Evolutionary conservation across 2,797 vertebrate genomes (phyloP).

Genomic region (Chaetophractus vellerosus): DNA sequence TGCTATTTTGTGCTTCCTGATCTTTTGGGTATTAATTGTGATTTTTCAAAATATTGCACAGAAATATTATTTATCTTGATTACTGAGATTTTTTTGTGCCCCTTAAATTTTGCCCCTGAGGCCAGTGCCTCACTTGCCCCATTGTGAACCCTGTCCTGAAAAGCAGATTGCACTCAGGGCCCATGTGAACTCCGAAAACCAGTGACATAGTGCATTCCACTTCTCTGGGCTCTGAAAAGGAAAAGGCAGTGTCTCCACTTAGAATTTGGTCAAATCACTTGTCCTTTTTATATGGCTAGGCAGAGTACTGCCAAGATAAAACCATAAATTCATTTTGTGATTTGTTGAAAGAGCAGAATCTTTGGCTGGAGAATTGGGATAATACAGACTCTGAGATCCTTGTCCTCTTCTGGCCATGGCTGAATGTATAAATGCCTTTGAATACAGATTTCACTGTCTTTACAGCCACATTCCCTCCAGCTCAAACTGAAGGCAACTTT

Average conservation of each 20-base stretch:
- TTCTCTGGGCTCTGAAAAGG: conserved; percentile 31
- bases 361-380: conserved; percentile 31
- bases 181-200: not conserved
- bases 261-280: not conserved
- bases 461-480: not conserved
- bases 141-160: not conserved
- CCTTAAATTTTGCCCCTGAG: not conserved
- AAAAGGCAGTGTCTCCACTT: conserved; percentile 17
- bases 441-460: not conserved
- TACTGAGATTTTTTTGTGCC: not conserved
- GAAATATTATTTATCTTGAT: not conserved
- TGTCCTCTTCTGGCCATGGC: not conserved
- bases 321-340: not conserved
- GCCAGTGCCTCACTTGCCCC: not conserved
- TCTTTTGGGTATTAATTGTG: not conserved
- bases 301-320: not conserved
- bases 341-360: conserved; percentile 27
- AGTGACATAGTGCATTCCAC: not conserved
- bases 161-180: not conserved
- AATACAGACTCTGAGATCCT: conserved; percentile 31
- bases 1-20: not conserved
- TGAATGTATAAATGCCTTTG: not conserved
- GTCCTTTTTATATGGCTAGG: conserved; percentile 9
- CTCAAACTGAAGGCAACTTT: conserved; percentile 48
- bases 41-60: not conserved